These are phyloP conservation scores for Siniperca chuatsi DNA, from an alignment of 2,113 vertebrate genomes.

Conservation along the genomic window DNA sequence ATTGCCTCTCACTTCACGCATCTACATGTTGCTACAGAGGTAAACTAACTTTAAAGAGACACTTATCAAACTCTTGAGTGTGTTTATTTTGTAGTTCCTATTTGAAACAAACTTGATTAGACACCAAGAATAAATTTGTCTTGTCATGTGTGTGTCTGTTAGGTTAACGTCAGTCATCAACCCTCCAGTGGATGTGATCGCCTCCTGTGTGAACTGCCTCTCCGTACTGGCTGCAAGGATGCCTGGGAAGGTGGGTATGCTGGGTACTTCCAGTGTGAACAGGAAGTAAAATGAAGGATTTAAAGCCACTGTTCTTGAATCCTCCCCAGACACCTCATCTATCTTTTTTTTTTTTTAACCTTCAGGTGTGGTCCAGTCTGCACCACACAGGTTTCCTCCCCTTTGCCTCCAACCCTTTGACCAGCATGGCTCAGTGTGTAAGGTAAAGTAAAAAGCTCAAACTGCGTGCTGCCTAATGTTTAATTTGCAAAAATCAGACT, in stretches of 20 bases:
- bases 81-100: not conserved
- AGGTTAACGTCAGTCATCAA: slow-evolving; percentile 95
- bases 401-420: slow-evolving; percentile 90
- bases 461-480: not conserved
- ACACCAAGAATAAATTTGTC: not conserved
- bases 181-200: slow-evolving; percentile 95
- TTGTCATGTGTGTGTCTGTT: slow-evolving; percentile 15
- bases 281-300: not conserved
- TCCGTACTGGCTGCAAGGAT: slow-evolving; percentile 93
- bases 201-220: slow-evolving; percentile 96
- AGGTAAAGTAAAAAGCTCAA: slow-evolving; percentile 83
- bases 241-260: slow-evolving; percentile 91
- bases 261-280: not conserved
- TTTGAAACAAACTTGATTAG: not conserved
- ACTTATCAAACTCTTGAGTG: no score
- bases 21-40: slow-evolving; percentile 98
- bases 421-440: slow-evolving; percentile 90
- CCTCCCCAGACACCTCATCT: not conserved
- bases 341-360: not conserved
- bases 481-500: not conserved
- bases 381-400: slow-evolving; percentile 97
- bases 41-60: slow-evolving; percentile 59
- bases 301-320: not conserved
- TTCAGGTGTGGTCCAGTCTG: slow-evolving; percentile 96
- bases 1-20: slow-evolving; percentile 95